A percentile compares a stretch with the other conserved stretches of the same genome.
These are phyloP conservation scores for Thamnophis sirtalis DNA, from an alignment of 2,113 vertebrate species.

Conservation along the genomic window DNA sequence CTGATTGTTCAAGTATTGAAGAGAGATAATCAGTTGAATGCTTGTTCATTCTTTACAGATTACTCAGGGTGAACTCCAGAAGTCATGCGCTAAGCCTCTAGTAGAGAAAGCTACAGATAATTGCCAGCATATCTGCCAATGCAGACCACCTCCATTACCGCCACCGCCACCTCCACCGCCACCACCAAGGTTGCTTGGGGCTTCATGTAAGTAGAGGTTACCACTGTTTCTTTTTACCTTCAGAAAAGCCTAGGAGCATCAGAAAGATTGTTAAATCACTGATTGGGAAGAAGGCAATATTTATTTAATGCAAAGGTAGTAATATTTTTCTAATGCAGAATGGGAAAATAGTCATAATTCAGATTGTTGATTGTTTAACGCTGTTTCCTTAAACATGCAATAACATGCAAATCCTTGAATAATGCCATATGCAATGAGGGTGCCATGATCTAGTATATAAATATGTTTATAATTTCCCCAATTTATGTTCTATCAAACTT, in stretches of 20 bases:
- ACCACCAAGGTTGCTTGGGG: slow-evolving; percentile 79
- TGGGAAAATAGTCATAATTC: slow-evolving; percentile 37
- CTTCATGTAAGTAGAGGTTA: slow-evolving; percentile 75
- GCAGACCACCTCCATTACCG: slow-evolving; percentile 85
- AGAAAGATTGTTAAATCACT: rapidly evolving
- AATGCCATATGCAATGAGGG: neutral
- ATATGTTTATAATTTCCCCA: neutral
- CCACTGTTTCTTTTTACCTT: neutral
- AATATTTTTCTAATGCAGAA: slow-evolving; percentile 41
- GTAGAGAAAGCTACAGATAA: slow-evolving; percentile 80
- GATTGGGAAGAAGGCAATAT: slow-evolving; percentile 38
- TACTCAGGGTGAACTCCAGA: slow-evolving; percentile 87
- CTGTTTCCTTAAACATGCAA: slow-evolving; percentile 15
- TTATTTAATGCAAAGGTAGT: slow-evolving; percentile 66
- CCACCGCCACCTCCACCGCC: slow-evolving; percentile 90
- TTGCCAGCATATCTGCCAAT: slow-evolving; percentile 88
- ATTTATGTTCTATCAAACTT: neutral
- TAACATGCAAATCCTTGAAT: neutral
- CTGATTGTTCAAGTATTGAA: slow-evolving; percentile 50
- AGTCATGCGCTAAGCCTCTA: slow-evolving; percentile 85
- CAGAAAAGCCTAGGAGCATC: neutral
- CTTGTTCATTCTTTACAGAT: slow-evolving; percentile 70
- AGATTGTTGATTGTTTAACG: slow-evolving; percentile 32
- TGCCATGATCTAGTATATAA: neutral
- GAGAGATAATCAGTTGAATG: slow-evolving; percentile 44